Evolutionary conservation across 2,113 vertebrate species (phyloP).

Genomic region (Mohoua ochrocephala): DNA sequence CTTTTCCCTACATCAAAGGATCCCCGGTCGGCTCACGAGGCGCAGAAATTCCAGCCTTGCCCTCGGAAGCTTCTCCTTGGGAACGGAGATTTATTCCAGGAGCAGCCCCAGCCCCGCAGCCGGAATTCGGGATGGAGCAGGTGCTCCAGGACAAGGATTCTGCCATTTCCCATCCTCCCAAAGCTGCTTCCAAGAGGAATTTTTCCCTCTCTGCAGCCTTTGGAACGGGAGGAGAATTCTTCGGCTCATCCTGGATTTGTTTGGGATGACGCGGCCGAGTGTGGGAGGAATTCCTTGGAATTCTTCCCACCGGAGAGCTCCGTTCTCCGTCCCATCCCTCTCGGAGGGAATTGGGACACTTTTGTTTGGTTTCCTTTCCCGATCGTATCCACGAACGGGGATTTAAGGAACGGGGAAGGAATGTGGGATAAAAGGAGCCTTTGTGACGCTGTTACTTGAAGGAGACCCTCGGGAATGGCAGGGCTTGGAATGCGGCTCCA

Average conservation of each 20-base stretch:
- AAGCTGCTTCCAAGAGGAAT: background rate
- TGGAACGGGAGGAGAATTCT: background rate
- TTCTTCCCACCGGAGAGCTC: background rate
- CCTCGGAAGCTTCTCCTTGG: background rate
- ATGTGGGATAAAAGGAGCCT: background rate
- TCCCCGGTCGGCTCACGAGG: accelerated
- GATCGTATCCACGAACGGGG: background rate
- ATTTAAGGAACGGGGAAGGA: background rate
- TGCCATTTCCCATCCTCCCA: background rate
- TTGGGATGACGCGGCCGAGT: background rate
- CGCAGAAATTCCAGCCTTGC: background rate
- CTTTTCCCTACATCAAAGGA: background rate
- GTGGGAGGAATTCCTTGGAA: background rate
- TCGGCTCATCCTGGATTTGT: background rate
- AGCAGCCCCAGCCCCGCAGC: background rate
- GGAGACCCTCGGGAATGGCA: background rate
- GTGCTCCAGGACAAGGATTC: background rate
- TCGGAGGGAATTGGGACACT: background rate
- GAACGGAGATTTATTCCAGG: background rate
- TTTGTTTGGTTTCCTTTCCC: background rate
- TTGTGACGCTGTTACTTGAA: background rate
- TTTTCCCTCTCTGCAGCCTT: background rate
- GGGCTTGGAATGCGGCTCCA: background rate
- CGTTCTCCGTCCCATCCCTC: background rate
- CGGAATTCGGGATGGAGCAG: background rate